Percentiles rank a stretch among this genome's conserved stretches.
Conservation (phyloP, 2,113 vertebrate species). For the Cyphomyrus plagiostoma region DNA sequence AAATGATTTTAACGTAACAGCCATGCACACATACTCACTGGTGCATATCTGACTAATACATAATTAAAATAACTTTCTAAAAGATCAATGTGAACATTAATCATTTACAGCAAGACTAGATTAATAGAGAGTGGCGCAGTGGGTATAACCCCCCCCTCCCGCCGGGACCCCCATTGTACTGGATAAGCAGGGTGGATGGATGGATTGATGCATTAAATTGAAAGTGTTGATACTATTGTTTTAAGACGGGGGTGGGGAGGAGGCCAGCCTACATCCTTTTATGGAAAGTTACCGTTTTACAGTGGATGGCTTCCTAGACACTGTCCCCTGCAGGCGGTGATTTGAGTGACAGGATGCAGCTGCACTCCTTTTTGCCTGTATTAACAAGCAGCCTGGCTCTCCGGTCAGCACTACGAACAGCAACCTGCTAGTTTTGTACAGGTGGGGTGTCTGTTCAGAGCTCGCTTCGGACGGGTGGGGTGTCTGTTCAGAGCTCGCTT, state of each 20-base stretch:
- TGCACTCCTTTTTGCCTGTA: not conserved
- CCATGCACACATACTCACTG: not conserved
- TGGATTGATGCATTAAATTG: not conserved
- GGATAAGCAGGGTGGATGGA: not conserved
- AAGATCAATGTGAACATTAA: not conserved
- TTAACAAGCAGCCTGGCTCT: not conserved
- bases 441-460: not conserved
- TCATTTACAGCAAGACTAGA: not conserved
- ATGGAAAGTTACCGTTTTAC: not conserved
- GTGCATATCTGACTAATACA: conserved; percentile 1
- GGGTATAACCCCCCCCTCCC: not conserved
- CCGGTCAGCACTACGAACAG: not conserved
- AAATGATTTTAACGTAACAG: not conserved
- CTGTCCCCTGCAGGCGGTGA: not conserved
- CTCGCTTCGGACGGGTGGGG: not conserved
- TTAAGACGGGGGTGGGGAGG: not conserved
- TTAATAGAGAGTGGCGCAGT: not conserved
- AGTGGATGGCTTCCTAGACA: not conserved
- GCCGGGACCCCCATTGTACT: not conserved
- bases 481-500: not conserved
- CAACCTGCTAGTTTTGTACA: not conserved
- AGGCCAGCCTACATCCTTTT: not conserved
- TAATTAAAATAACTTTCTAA: not conserved
- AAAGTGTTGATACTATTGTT: not conserved
- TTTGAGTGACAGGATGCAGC: not conserved